Base-by-base conservation (phyloP, 1,140 invertebrate species). In the Theocolax elegans region DNA sequence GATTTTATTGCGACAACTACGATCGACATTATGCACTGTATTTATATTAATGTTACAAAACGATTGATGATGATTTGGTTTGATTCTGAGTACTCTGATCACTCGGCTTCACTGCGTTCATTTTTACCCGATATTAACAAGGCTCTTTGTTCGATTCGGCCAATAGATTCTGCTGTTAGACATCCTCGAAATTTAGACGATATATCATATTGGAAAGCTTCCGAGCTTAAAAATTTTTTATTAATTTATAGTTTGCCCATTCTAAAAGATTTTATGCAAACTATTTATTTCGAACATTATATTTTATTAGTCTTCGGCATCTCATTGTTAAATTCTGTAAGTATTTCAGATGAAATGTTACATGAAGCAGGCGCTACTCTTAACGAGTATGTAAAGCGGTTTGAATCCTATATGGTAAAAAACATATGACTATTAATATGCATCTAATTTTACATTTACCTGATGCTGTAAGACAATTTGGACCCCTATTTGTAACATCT, bases 361-460 rank as follows among this genome's bases (percentile, higher is more conserved):
- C 8, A 23, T 9, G 8, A 23, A 23, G 23, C 23, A 10, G 48
- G 23, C 4, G 4, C 4, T 51, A 19, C 23, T 51, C 48, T 51
- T 8, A 17, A 3, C 4, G 23, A 51, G 21, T 51, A 51, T 51
- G 48, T 51, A 4, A 21, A 27, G 23, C 8, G 48, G 23, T 51
- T 51, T 51, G 19, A 51, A 51, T 51, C n/a, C 21, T 51, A 19
- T 51, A 51, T 51, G 48, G 48, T 21, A 23, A 51, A 51, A 51
- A 27, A 13, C 8, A 51, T 23, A 21, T 51, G 21, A 51, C 48
- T 6, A 10, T 19, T 3, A 51, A 51, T 51, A 15, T 51, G 7
- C 48, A 51, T 51, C 15, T 51, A 23, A 8, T 51, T 21, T 12
- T 21, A 12, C 48, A 51, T 23, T 51, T 44, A 44, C 8, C 15